Evolutionary conservation across 1,140 invertebrate species (phyloP).

Genomic region (Dendroctonus valens): DNA sequence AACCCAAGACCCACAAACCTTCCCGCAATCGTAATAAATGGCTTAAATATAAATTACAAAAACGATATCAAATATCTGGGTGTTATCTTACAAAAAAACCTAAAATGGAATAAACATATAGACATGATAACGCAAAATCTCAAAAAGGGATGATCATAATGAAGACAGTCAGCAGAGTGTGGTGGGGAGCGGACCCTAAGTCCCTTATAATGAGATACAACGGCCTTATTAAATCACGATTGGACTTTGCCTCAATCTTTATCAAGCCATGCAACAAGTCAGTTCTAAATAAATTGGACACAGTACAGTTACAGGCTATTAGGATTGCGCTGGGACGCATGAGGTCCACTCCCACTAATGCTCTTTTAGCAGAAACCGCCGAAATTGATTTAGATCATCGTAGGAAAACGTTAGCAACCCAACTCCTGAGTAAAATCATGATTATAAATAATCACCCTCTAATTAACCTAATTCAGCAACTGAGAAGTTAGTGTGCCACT

Average conservation of each 20-base stretch:
- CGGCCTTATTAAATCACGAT: slow-evolving; percentile 17
- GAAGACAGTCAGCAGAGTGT: slow-evolving; percentile 23
- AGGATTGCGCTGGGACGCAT: slow-evolving; percentile 22
- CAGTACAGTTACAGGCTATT: slow-evolving; percentile 11
- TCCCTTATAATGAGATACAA: slow-evolving; percentile 12
- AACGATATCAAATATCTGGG: slow-evolving; percentile 27
- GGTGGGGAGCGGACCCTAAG: slow-evolving; percentile 31
- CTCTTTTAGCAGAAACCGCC: slow-evolving; percentile 18
- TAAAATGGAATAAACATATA: slow-evolving; percentile 28
- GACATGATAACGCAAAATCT: slow-evolving; percentile 17
- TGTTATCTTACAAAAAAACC: slow-evolving; percentile 12
- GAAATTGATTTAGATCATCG: slow-evolving; percentile 17
- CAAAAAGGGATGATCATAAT: slow-evolving; percentile 28
- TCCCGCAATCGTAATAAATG: background rate
- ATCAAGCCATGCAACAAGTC: slow-evolving; percentile 12
- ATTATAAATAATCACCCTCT: slow-evolving; percentile 15
- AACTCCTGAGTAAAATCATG: slow-evolving; percentile 19
- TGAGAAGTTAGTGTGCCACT: background rate
- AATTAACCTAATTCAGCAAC: background rate
- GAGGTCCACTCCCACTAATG: slow-evolving; percentile 30
- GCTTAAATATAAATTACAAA: background rate
- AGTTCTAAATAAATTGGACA: slow-evolving; percentile 11
- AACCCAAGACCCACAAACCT: background rate
- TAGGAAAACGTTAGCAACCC: slow-evolving; percentile 15
- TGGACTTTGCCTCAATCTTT: slow-evolving; percentile 30